A percentile compares a stretch with the other conserved stretches of the same genome.
Evolutionary conservation across 2,797 vertebrate species (phyloP).

Genomic region (Sebastolobus altivelis): DNA sequence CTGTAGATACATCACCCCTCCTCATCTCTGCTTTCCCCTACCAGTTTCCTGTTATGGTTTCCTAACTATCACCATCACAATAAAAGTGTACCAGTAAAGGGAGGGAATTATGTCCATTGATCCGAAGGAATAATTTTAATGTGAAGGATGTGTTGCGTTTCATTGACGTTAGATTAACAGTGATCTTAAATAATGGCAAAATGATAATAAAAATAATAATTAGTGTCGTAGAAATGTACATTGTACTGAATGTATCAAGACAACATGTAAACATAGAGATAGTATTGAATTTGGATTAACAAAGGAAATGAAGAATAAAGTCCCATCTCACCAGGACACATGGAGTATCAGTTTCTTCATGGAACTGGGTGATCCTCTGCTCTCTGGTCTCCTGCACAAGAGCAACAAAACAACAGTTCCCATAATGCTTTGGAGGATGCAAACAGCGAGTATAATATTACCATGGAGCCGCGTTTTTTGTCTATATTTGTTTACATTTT

Average conservation of each 20-base stretch:
- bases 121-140: background rate
- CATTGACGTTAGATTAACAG: background rate
- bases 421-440: background rate
- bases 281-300: no score
- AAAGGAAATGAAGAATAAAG: no score
- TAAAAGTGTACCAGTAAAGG: no score
- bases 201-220: no score
- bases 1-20: no score
- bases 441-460: background rate
- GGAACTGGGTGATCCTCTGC: conserved; percentile 89
- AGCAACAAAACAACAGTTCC: background rate
- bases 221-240: no score
- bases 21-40: no score
- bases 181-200: background rate
- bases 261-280: background rate
- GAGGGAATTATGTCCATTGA: background rate
- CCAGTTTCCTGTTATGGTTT: no score
- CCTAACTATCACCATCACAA: no score
- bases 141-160: background rate
- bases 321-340: conserved; percentile 84
- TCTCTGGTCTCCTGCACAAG: conserved; percentile 88
- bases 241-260: no score
- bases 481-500: background rate
- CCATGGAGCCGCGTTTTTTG: background rate
- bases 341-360: conserved; percentile 87